A percentile compares a stretch with the other conserved stretches of the same genome.
These are phyloP conservation scores for Echeneis naucrates DNA, from an alignment of 2,797 vertebrate species.

Conservation along the genomic window DNA sequence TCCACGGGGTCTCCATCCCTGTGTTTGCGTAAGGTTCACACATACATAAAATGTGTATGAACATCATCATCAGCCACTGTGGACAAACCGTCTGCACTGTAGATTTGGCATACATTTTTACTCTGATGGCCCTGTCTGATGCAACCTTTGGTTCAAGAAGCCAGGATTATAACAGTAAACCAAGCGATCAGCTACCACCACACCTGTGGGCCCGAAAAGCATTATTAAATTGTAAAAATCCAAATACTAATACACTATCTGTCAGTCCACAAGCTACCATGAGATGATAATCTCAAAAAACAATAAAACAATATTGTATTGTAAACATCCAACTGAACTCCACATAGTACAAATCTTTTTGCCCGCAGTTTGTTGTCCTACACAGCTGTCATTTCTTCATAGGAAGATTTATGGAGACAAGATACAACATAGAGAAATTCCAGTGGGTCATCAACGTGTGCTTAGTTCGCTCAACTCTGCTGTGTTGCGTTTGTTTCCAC, in stretches of 20 bases:
- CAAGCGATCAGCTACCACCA: too few species aligned
- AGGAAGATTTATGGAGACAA: conserved; percentile 25
- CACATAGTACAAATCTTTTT: not conserved
- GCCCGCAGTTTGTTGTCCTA: conserved; percentile 11
- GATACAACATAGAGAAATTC: conserved; percentile 28
- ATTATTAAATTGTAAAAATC: conserved; percentile 3
- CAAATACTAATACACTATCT: not conserved
- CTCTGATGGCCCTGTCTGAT: too few species aligned
- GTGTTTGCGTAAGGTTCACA: conserved; percentile 25
- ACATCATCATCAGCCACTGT: not conserved
- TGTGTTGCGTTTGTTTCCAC: conserved; percentile 41
- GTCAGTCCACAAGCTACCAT: not conserved
- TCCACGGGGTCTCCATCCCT: conserved; percentile 20
- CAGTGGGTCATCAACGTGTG: conserved; percentile 12
- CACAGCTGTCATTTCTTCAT: conserved; percentile 1
- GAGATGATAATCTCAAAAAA: conserved; percentile 10
- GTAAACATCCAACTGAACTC: conserved; percentile 9
- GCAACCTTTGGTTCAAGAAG: too few species aligned
- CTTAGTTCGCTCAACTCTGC: conserved; percentile 38
- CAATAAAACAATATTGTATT: conserved; percentile 1
- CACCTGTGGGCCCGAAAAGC: not conserved
- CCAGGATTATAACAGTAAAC: too few species aligned
- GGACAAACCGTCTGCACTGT: too few species aligned
- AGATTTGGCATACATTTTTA: too few species aligned
- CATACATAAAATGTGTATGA: conserved; percentile 6